Evolutionary conservation across 2,888 invertebrate genomes (phyloP), one percentile per base, ranked within the genome.

Genomic region (Caenorhabditis drosophilae): DNA sequence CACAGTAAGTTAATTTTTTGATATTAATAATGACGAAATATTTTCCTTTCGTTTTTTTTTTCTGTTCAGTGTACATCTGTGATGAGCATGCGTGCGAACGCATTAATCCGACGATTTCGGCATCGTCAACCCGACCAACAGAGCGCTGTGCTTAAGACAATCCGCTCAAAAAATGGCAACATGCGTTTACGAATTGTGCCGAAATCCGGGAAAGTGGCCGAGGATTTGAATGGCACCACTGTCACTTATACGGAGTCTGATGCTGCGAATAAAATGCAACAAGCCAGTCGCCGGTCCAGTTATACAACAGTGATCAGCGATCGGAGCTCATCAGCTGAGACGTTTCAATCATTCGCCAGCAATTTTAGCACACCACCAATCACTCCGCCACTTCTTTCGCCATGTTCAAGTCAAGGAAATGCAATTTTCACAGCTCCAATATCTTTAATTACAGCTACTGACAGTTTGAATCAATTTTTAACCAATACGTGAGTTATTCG

Each of bases 81-180:
- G 40, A 77, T 79, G 73, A 52, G 50, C 36, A 71, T 79, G 61
- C 59, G 79, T 18, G 76, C 76, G 11, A 74, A 70, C 41, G 79
- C 79, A 6, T 67, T 79, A 16, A 73, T 77, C 31, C 67, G 79
- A 15, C 64, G 78, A 2, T 79, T 79, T 62, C 69, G 73, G 25
- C 67, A 73, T 54, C 69, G 77, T 41, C 64, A 69, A 40, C 72
- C 73, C 12, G 68, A 64, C 22, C 53, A 74, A 20, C 50, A 57
- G 6, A 52, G 45, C 20, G 75, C 75, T 2, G 68, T 75, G 12
- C 57, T 75, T 16, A 59, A 71, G 48, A 70, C 73, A 12, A 58
- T 75, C 16, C 64, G 69, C 9, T 68, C 68, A 1, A 75, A 75
- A 53, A 75, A 75, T 44, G 75, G 75, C 7, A 75, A 75, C 51